Evolutionary conservation across 2,113 vertebrate species (phyloP).

Genomic region (Gorsachius goisagi): DNA sequence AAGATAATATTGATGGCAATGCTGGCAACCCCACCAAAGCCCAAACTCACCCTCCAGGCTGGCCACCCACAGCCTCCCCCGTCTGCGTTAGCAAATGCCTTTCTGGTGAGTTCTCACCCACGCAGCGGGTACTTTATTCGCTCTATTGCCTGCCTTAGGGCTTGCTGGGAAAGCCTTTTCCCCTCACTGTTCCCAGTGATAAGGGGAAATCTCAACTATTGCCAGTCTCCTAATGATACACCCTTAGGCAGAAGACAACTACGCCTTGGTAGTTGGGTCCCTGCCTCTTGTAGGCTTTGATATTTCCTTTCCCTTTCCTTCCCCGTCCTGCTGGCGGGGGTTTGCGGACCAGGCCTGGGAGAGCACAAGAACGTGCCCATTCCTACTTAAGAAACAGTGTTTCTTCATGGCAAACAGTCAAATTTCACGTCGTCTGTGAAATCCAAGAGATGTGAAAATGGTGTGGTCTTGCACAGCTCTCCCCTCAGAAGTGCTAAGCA

Average conservation of each 20-base stretch:
- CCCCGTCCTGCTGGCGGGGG: background rate
- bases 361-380: background rate
- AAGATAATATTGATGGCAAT: background rate
- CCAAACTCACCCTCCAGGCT: background rate
- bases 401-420: background rate
- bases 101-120: background rate
- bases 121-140: accelerated
- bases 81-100: background rate
- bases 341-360: background rate
- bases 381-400: background rate
- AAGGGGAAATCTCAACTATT: background rate
- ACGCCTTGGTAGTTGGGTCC: background rate
- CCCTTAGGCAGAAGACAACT: background rate
- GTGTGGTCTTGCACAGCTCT: background rate
- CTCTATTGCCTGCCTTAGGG: background rate
- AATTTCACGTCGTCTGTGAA: background rate
- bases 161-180: background rate
- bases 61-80: background rate
- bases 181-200: background rate
- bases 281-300: background rate
- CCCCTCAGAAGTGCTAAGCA: conserved; percentile 38
- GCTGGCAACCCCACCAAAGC: background rate
- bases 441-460: conserved; percentile 6
- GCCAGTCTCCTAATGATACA: background rate
- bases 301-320: background rate